A percentile compares a stretch with the other conserved stretches of the same genome.
Conservation (phyloP, 2,888 invertebrate species). For the Lasioglossum vierecki region DNA sequence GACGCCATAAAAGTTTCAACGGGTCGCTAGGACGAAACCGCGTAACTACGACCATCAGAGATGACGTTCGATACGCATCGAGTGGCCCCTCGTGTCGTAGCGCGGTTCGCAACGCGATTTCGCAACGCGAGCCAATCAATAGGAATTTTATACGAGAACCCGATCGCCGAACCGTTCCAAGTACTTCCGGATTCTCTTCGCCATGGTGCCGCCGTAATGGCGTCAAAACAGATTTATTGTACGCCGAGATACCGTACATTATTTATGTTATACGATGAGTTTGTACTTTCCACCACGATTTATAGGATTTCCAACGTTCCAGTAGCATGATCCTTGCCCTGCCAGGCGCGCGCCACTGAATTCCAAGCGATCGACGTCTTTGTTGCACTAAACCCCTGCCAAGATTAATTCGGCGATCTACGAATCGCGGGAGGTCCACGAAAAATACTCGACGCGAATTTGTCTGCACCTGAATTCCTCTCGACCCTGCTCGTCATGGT, state of each 20-base stretch:
- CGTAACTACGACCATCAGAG: constrained; percentile 22
- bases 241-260: neutral
- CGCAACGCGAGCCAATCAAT: constrained; percentile 23
- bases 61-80: constrained; percentile 33
- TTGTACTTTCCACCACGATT: constrained; percentile 8
- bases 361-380: constrained; percentile 8
- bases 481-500: neutral
- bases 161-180: neutral
- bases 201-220: neutral
- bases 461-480: neutral
- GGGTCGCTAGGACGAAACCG: constrained; percentile 44
- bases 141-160: constrained; percentile 26
- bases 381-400: neutral
- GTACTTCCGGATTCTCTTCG: constrained; percentile 25
- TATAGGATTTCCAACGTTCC: neutral
- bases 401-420: neutral
- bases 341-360: neutral
- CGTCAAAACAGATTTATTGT: constrained; percentile 33
- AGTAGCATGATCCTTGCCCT: neutral
- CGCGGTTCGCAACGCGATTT: neutral
- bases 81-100: neutral
- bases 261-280: constrained; percentile 15
- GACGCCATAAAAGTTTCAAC: constrained; percentile 61
- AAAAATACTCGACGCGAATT: neutral
- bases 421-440: neutral